These are phyloP conservation scores for Acipenser transmontanus DNA, from an alignment of 2,797 vertebrate species.

Conservation along the genomic window DNA sequence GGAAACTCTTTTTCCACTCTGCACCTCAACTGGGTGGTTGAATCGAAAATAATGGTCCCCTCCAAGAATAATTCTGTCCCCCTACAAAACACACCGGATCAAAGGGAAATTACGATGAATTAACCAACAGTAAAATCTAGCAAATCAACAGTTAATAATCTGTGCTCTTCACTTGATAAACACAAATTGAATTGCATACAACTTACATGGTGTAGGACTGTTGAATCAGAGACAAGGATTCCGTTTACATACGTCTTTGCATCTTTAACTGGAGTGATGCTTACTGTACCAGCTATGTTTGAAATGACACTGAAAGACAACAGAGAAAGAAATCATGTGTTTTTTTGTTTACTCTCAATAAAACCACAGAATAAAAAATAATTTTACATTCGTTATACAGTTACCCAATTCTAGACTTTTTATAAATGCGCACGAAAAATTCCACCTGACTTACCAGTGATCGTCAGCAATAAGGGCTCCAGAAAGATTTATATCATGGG, in stretches of 20 bases:
- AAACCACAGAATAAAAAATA: too few relatives aligned
- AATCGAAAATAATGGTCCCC: slow-evolving; percentile 96
- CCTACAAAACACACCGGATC: slow-evolving; percentile 48
- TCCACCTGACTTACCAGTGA: slow-evolving; percentile 71
- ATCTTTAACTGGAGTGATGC: slow-evolving; percentile 66
- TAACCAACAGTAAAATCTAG: neutral
- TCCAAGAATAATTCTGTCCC: slow-evolving; percentile 87
- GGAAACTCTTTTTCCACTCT: slow-evolving; percentile 60
- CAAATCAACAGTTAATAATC: neutral
- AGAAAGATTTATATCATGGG: slow-evolving; percentile 82
- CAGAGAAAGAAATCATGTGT: neutral
- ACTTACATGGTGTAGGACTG: slow-evolving; percentile 82
- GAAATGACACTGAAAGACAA: slow-evolving; percentile 66
- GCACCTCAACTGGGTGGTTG: slow-evolving; percentile 89
- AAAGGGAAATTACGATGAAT: neutral
- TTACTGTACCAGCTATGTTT: slow-evolving; percentile 64
- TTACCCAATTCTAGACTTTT: too few relatives aligned
- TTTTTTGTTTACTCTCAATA: too few relatives aligned
- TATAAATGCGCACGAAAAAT: too few relatives aligned
- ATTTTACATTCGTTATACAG: too few relatives aligned
- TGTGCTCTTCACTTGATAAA: neutral
- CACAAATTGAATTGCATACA: neutral
- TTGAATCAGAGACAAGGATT: slow-evolving; percentile 64
- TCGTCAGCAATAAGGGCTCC: slow-evolving; percentile 85
- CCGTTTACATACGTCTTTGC: slow-evolving; percentile 91